phyloP scores from a whole-genome alignment of 2,113 vertebrate species.

The Eulemur macaco region DNA sequence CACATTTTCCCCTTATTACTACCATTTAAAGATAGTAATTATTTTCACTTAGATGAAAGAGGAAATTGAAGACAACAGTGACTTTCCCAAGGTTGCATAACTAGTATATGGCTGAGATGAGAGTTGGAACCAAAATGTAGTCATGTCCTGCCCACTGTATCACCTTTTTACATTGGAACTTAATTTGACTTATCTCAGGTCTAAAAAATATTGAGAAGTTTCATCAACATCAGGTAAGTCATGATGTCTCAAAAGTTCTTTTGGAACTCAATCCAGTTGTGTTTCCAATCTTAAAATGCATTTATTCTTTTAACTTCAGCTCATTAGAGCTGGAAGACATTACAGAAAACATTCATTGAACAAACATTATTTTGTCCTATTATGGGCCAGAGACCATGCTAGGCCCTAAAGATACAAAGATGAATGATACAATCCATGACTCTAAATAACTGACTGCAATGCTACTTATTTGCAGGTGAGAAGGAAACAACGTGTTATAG shows the following conservation, averaged over 20 bases:
- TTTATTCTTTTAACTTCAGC: background rate
- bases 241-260: background rate
- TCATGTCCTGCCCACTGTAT: too few relatives aligned
- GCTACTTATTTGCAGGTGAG: background rate
- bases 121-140: background rate
- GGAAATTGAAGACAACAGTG: background rate
- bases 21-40: background rate
- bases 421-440: background rate
- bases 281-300: conserved; percentile 5
- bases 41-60: conserved; percentile 34
- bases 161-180: background rate
- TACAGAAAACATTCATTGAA: background rate
- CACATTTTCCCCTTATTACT: background rate
- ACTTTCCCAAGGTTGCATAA: background rate
- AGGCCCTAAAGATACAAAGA: background rate
- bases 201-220: background rate
- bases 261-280: background rate
- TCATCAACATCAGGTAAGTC: background rate
- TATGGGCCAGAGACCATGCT: background rate
- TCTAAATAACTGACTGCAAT: background rate
- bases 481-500: background rate
- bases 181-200: background rate
- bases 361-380: background rate
- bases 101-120: background rate
- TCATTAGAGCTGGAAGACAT: background rate